These are phyloP conservation scores for Lacerta agilis DNA, from an alignment of 2,797 vertebrate genomes.

Conservation along the genomic window DNA sequence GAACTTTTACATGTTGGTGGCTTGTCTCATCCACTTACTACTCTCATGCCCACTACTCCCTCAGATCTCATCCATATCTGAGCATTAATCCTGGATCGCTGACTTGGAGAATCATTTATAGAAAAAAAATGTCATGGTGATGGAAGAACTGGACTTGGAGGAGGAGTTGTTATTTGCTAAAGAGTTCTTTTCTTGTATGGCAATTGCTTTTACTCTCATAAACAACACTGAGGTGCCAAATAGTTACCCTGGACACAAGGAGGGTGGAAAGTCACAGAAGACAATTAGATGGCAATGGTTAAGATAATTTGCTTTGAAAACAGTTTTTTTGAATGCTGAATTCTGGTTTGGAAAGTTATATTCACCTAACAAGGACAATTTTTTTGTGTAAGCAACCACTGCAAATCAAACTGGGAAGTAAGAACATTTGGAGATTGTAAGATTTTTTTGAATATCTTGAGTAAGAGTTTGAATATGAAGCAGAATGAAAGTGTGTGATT, in stretches of 20 bases:
- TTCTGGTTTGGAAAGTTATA: background rate
- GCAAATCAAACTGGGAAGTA: background rate
- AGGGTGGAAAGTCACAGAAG: background rate
- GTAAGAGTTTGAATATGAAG: background rate
- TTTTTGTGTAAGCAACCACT: background rate
- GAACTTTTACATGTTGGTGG: background rate
- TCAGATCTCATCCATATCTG: background rate
- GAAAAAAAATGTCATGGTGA: too few relatives aligned
- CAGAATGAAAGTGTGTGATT: background rate
- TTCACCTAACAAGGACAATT: background rate
- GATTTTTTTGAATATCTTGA: background rate
- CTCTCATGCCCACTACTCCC: background rate
- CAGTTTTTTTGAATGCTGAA: background rate
- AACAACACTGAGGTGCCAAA: background rate
- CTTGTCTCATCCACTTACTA: background rate
- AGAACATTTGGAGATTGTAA: background rate
- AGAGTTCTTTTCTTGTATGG: background rate
- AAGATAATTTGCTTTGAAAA: background rate
- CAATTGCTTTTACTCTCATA: background rate
- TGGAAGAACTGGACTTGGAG: background rate
- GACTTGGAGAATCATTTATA: background rate
- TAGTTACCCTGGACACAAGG: background rate
- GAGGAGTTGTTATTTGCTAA: background rate
- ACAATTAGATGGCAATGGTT: background rate
- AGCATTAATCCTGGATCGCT: background rate